Evolutionary conservation across 1,140 invertebrate genomes (phyloP), one percentile per base, ranked within the genome.

Genomic region (Lepidostoma basale): DNA sequence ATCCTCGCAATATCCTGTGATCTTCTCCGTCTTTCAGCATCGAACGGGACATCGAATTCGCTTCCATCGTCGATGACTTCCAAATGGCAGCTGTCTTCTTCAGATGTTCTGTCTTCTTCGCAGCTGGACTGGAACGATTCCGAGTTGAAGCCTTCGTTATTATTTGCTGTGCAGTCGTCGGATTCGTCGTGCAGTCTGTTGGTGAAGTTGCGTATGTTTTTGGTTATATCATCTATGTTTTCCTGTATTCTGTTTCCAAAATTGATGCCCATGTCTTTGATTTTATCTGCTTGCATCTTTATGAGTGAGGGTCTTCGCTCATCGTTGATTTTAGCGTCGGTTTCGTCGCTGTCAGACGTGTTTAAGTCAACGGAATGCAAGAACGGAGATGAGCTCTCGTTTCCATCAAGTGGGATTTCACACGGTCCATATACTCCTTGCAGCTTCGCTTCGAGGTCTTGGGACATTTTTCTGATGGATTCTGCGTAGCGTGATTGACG

Each of bases 31-130:
- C 60, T 18, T 16, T 68, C 49, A 16, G 47, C 36, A 69, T 70
- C 62, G 14, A 39, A 56, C 44, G 77, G 45, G 8, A 36, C 25
- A 44, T 69, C 77, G 49, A 82, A 81, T 20, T 76, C 77, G 30
- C 74, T 77, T 14, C 77, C 80, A 74, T 83, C 79, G 62, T 82
- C 81, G 16, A 83, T 40, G 0, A 83, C 76, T 72, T 82, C 80
- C 44, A 83, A 62, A 74, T 75, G 78, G 49, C 74, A 80, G 26
- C 78, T 75, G 18, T 79, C 80, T 10, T 81, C 79, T 66, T 75
- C 78, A n/a, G n/a, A n/a, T 1, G 68, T 74, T 36, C 76, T 77
- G 40, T 71, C 73, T 59, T 60, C 65, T 22, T 30, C n/a, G 62
- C 18, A 56, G 73, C 28, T 54, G 68, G 54, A 74, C 76, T 28